Evolutionary conservation across 2,888 invertebrate genomes (phyloP), one percentile per base, ranked within the genome.

Genomic region (Rotaria sp.): DNA sequence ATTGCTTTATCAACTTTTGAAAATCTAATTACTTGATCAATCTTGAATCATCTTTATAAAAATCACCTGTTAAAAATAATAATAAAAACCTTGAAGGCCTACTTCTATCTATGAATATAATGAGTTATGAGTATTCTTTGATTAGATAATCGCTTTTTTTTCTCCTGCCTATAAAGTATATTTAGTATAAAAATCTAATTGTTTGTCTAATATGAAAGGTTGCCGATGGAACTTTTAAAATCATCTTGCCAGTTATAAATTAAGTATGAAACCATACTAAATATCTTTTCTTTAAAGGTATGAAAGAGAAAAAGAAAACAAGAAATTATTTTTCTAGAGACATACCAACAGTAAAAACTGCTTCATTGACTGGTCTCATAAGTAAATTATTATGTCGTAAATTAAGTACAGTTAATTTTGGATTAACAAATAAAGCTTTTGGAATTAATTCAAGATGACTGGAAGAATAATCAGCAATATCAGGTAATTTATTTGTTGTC

Each of bases 401-500:
- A 88, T 92, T 92, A 41, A 92, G 90, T 85, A 90, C 89, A 57
- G 89, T 88, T 35, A 91, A 89, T 85, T 90, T 90, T 35, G 90
- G 90, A 87, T 91, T 91, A 87, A 90, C 89, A 88, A 92, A 91
- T 52, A 92, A 88, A 75, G 90, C 90, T 87, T 92, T 92, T 10
- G 92, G 92, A 21, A 92, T 88, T 87, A 91, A 90, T 88, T 92
- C 92, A 86, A 92, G 89, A 87, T 91, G 91, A 88, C 91, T 91
- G 88, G 91, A 91, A 8, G 91, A 91, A 57, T 92, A 88, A 88
- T 92, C 92, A 8, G 91, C 91, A 87, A 90, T 89, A 21, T 91
- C 90, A 10, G 91, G 91, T 57, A 91, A 88, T 87, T 90, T 91
- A 50, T 91, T 89, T 59, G 91, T 91, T 11, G 91, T 91, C 91